phyloP scores from a whole-genome alignment of 2,797 vertebrate species.

The Channallabes apus region DNA sequence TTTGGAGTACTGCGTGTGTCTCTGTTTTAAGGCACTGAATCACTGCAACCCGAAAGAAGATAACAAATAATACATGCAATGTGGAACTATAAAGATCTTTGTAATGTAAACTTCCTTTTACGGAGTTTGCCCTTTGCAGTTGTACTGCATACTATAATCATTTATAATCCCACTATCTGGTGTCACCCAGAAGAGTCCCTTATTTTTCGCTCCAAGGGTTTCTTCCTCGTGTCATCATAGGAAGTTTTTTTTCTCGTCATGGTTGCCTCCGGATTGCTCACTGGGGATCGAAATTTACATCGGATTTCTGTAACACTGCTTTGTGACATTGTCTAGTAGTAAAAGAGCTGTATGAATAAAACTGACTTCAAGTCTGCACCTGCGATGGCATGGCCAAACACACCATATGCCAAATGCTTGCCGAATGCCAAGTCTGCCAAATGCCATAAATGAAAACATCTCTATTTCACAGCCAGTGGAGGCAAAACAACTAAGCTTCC shows the following conservation, averaged over 20 bases:
- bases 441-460: background rate
- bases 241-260: background rate
- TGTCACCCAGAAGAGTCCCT: background rate
- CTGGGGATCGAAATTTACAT: background rate
- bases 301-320: background rate
- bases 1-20: slow-evolving; percentile 20
- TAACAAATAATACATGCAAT: slow-evolving; percentile 38
- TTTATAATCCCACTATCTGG: background rate
- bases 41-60: slow-evolving; percentile 42
- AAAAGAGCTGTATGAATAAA: background rate
- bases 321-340: background rate
- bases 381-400: background rate
- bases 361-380: background rate
- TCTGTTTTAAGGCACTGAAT: background rate
- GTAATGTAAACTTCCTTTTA: background rate
- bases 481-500: background rate
- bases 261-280: background rate
- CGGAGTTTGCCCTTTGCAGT: background rate
- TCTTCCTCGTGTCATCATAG: background rate
- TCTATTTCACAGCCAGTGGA: slow-evolving; percentile 8
- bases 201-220: background rate
- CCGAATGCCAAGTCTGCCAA: no score
- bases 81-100: background rate
- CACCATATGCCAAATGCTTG: no score
- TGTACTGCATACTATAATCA: background rate